A percentile compares a stretch with the other conserved stretches of the same genome.
phyloP scores from a whole-genome alignment of 2,888 invertebrate species.

The Chloroclystis v-ata region DNA sequence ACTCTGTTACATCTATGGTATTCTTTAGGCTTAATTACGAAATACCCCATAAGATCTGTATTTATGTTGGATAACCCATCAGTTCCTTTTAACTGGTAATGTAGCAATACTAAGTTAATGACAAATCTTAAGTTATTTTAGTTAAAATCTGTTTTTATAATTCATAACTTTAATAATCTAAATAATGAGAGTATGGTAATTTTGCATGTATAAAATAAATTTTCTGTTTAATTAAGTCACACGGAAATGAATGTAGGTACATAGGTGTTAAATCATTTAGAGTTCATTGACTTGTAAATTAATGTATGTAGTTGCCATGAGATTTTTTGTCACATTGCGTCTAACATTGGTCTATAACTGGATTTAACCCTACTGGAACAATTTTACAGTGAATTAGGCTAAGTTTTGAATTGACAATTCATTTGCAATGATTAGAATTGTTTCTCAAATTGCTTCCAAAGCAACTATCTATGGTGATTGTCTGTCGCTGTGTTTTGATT shows the following conservation, averaged over 20 bases:
- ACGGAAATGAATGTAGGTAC: too few species aligned
- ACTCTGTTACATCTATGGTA: too few species aligned
- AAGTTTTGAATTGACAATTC: constrained; percentile 7
- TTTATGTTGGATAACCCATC: constrained; percentile 40
- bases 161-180: too few species aligned
- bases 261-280: constrained; percentile 16
- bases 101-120: constrained; percentile 66
- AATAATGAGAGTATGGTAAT: too few species aligned
- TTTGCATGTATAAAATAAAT: too few species aligned
- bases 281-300: constrained; percentile 43
- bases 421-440: constrained; percentile 22
- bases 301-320: constrained; percentile 21
- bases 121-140: constrained; percentile 31
- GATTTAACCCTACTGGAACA: constrained; percentile 4
- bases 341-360: not conserved
- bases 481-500: constrained; percentile 50
- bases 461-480: constrained; percentile 42
- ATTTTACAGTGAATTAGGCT: not conserved
- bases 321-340: constrained; percentile 23
- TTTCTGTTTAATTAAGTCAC: too few species aligned
- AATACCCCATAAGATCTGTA: constrained; percentile 40
- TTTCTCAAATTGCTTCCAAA: constrained; percentile 27
- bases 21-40: too few species aligned
- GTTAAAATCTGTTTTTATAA: constrained; percentile 20
- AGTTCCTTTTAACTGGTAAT: constrained; percentile 67